A percentile compares a stretch with the other conserved stretches of the same genome.
Conservation (phyloP, 1,140 invertebrate species). For the Rhopalosiphum padi region DNA sequence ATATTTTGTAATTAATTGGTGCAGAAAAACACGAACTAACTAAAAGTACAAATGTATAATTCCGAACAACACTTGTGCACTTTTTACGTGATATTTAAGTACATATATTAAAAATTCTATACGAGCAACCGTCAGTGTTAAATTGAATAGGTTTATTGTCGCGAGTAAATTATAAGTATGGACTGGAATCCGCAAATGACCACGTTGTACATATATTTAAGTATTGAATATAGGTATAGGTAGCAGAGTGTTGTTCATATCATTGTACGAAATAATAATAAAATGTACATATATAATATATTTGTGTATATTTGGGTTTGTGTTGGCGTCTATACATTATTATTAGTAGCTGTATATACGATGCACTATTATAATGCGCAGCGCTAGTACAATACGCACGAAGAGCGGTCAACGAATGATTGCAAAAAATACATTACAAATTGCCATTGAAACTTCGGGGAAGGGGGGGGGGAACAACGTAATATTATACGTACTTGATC, state of each 20-base stretch:
- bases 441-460: background rate
- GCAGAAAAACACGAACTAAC: background rate
- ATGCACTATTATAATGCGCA: background rate
- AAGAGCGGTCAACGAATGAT: background rate
- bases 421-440: background rate
- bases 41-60: background rate
- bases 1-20: background rate
- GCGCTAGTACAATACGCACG: background rate
- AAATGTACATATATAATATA: background rate
- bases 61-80: background rate
- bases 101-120: background rate
- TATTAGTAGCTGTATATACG: background rate
- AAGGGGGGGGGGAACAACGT: too few species aligned
- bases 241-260: background rate
- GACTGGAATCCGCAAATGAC: background rate
- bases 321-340: background rate
- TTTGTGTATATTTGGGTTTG: background rate
- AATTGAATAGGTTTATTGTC: background rate
- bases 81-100: background rate
- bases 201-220: background rate
- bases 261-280: background rate
- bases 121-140: background rate
- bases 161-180: background rate
- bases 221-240: background rate
- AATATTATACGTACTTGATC: background rate